Conservation (phyloP, 1,140 invertebrate genomes). For the Zaprionus taronus region DNA sequence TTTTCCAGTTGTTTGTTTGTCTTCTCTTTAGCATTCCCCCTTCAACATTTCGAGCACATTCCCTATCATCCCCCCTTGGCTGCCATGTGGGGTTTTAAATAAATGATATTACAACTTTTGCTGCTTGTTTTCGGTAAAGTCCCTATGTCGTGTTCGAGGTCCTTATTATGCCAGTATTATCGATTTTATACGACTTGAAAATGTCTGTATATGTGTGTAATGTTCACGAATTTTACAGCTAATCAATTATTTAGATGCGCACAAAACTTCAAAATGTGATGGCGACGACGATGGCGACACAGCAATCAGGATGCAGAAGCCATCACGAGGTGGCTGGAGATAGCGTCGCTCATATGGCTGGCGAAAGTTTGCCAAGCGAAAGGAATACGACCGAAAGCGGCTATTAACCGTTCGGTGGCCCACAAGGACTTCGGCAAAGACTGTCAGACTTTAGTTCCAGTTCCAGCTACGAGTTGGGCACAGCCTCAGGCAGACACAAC, state of each 20-base stretch:
- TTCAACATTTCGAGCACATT: neutral
- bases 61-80: neutral
- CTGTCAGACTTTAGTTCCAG: neutral
- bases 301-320: neutral
- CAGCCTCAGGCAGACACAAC: neutral
- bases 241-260: slow-evolving; percentile 82
- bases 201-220: slow-evolving; percentile 42
- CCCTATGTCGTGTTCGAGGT: slow-evolving; percentile 42
- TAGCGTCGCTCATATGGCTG: slow-evolving; percentile 29
- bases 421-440: slow-evolving; percentile 1
- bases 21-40: neutral
- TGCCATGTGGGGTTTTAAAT: slow-evolving; percentile 57
- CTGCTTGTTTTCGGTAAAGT: slow-evolving; percentile 14
- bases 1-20: slow-evolving; percentile 23
- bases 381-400: slow-evolving; percentile 23
- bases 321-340: neutral
- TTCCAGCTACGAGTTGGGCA: neutral
- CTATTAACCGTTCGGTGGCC: neutral
- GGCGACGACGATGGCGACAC: neutral
- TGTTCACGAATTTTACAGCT: slow-evolving; percentile 75
- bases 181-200: slow-evolving; percentile 54
- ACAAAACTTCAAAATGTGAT: slow-evolving; percentile 74
- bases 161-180: slow-evolving; percentile 69
- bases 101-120: slow-evolving; percentile 70
- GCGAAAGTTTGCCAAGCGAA: slow-evolving; percentile 45